Evolutionary conservation across 2,888 invertebrate species (phyloP), one percentile per base, ranked within the genome.

Genomic region (Oeneis ivallda): DNA sequence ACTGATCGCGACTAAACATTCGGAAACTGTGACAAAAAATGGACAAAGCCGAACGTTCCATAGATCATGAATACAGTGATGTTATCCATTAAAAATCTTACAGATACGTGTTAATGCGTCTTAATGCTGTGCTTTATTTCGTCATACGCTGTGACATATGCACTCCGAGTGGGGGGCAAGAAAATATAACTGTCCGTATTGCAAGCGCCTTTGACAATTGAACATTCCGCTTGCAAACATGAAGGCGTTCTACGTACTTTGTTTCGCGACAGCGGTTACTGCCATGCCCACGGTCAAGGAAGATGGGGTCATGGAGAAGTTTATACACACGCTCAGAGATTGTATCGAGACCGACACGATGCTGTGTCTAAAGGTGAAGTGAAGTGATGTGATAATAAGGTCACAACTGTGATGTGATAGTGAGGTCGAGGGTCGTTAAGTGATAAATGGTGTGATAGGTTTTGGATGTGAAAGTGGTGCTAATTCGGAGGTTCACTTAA

Each of bases 281-380:
- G 90, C 89, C 34, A 75, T 86, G 82, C 90, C 91, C 70, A 83
- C 84, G 75, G 76, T 79, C 0, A 88, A 84, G 73, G 91, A 91
- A 62, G 89, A 90, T 72, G 86, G 87, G 4, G 76, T 72, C 17
- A 70, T 89, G 76, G 89, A 89, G 67, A 81, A 80, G 67, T 87
- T 92, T 79, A 78, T 91, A 66, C 85, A 87, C 6, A 79, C 85
- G 8, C 75, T 96, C 69, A 93, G 94, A 84, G 94, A 95, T 78
- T 96, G 96, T 84, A 94, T 95, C 76, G 94, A 94, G 70, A 93
- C 93, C 70, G 94, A 95, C 75, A 92, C 95, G 79, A 90, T 94
- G 76, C 88, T 95, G 83, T 96, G 96, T 80, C 85, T 96, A 71
- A 96, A 96, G 94, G 96, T 96, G 93, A 93, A 54, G 89, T 86